phyloP scores from a whole-genome alignment of 1,140 invertebrate species.

The Drosophila takahashii region DNA sequence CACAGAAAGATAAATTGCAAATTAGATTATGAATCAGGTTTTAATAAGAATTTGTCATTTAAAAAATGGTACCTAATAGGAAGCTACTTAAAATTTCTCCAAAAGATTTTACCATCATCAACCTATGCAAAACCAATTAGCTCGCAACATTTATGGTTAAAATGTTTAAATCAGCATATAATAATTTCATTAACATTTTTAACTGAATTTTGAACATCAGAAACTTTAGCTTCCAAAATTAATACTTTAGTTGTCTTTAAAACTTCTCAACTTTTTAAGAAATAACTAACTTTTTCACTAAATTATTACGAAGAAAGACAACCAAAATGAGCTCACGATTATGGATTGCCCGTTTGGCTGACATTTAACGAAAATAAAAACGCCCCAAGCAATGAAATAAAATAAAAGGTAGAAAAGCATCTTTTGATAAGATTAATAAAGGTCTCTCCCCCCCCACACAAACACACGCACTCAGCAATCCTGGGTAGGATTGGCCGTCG shows the following conservation, averaged over 20 bases:
- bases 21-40: not conserved
- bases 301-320: not conserved
- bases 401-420: slow-evolving; percentile 58
- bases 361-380: slow-evolving; percentile 31
- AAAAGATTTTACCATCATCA: no score
- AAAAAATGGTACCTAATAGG: not conserved
- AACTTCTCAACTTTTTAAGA: no score
- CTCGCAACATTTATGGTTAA: no score
- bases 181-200: no score
- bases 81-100: not conserved
- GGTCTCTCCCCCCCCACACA: slow-evolving; percentile 20
- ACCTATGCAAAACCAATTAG: no score
- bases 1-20: not conserved
- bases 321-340: slow-evolving; percentile 33
- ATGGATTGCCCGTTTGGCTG: slow-evolving; percentile 6
- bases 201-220: no score
- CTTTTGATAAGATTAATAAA: slow-evolving; percentile 81
- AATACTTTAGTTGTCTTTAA: no score
- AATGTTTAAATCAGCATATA: no score
- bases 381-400: slow-evolving; percentile 31
- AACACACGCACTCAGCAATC: slow-evolving; percentile 12
- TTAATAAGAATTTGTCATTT: not conserved
- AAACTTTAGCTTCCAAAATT: no score
- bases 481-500: slow-evolving; percentile 37
- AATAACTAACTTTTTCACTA: not conserved